Base-by-base conservation (phyloP, 2,797 vertebrate genomes). In the Trachops cirrhosus region DNA sequence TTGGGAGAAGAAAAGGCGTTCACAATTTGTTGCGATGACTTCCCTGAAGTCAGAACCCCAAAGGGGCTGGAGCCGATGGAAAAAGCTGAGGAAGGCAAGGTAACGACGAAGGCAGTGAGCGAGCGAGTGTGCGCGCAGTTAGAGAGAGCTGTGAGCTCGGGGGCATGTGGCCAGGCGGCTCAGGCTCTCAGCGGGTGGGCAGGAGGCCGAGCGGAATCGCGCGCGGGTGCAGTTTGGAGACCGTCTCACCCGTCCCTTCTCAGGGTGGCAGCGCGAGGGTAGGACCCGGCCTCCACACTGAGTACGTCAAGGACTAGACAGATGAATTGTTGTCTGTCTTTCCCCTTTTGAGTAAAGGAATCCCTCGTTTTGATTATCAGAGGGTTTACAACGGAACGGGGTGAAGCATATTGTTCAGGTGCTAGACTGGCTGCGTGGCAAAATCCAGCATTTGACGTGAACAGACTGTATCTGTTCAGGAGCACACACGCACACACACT, bases 351-450 rank as follows among this genome's bases (percentile, higher is more conserved):
- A 68, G 32, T 89, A 94, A 97, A 93, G 93, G 85, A 95, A 90
- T 95, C 94, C 54, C 97, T 93, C 34, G 15, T 93, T 77, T 68
- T 90, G 94, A 91, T 96, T 92, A 88, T 97, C 86, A 86, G 89
- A 95, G 44, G 16, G 44, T 2, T 97, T 96, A 68, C 79, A 86
- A 44, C 70, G 68, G 50, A 62, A 85, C 62, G 83, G 77, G 86
- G 67, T 91, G n/a, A 93, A 57, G 37, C 73, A 71, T 86, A 32
- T 3, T 67, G 85, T 93, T 10, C 85, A 64, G 39, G 26, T 92
- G 82, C 88, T 73, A 67, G 78, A 29, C 92, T 88, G 85, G 26
- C 93, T 78, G 9, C 68, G 4, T 89, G 54, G 50, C 52, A 91
- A 0, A n/a, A 57, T 89, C 86, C 77, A 73, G 12, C 64, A 24